phyloP scores from a whole-genome alignment of 2,113 vertebrate species.

The Gadus macrocephalus region DNA sequence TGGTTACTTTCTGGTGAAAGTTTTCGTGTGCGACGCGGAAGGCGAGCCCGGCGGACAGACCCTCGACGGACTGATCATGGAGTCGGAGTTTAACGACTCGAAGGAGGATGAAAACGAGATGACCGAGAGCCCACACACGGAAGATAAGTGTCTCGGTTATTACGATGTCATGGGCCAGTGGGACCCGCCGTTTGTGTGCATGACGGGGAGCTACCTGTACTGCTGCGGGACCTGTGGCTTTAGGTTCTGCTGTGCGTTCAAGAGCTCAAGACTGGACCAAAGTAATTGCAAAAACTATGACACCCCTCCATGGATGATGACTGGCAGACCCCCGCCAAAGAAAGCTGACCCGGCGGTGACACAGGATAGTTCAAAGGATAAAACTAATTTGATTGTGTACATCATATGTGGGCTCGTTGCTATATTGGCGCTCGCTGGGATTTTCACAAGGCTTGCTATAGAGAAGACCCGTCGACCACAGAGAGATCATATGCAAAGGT shows the following conservation, averaged over 20 bases:
- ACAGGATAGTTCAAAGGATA: slow-evolving; percentile 86
- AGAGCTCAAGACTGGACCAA: slow-evolving; percentile 90
- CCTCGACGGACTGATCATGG: slow-evolving; percentile 81
- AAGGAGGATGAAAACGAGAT: slow-evolving; percentile 69
- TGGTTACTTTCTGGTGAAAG: slow-evolving; percentile 88
- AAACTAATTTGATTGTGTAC: slow-evolving; percentile 97
- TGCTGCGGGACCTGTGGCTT: slow-evolving; percentile 99
- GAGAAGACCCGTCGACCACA: slow-evolving; percentile 95
- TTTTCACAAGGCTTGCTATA: slow-evolving; percentile 97
- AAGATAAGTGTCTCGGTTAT: slow-evolving; percentile 93
- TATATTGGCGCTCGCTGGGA: slow-evolving; percentile 94
- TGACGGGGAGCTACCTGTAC: slow-evolving; percentile 91
- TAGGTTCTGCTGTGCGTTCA: slow-evolving; percentile 95
- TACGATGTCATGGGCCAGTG: slow-evolving; percentile 99
- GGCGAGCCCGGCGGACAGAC: slow-evolving; percentile 82
- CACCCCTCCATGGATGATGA: slow-evolving; percentile 92
- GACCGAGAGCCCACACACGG: slow-evolving; percentile 80
- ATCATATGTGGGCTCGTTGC: slow-evolving; percentile 97
- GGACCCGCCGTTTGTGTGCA: slow-evolving; percentile 96
- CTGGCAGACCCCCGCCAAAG: slow-evolving; percentile 66
- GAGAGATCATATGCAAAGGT: slow-evolving; percentile 95
- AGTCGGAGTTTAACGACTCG: slow-evolving; percentile 83
- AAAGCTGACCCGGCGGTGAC: slow-evolving; percentile 82
- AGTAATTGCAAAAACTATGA: slow-evolving; percentile 96
- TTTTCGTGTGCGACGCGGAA: slow-evolving; percentile 85